phyloP scores from a whole-genome alignment of 2,113 vertebrate genomes.

The Tragulus kanchil region DNA sequence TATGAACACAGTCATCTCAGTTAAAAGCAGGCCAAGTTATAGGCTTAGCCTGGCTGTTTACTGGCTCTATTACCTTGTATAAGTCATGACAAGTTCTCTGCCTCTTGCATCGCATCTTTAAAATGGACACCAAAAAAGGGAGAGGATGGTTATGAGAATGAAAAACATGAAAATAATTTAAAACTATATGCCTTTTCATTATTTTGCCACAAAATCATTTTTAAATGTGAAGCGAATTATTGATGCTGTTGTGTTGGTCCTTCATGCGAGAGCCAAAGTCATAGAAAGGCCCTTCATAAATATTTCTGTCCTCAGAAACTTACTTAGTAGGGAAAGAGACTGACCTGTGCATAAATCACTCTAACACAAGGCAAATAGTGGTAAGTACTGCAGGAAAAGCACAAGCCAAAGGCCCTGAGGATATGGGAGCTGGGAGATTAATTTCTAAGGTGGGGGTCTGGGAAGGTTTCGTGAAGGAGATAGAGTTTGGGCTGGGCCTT shows the following conservation, averaged over 20 bases:
- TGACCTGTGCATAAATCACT: conserved; percentile 78
- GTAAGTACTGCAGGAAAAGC: conserved; percentile 60
- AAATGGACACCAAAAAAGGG: conserved; percentile 22
- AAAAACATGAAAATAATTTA: background rate
- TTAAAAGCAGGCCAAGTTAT: background rate
- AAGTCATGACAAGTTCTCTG: background rate
- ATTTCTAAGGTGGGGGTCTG: conserved; percentile 66
- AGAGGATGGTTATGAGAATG: background rate
- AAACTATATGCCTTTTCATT: conserved; percentile 34
- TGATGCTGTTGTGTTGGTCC: conserved; percentile 53
- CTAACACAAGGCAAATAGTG: conserved; percentile 76
- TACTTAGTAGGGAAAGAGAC: conserved; percentile 62
- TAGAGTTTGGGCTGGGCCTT: conserved; percentile 63
- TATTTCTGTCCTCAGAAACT: conserved; percentile 75
- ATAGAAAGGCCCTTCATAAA: conserved; percentile 70
- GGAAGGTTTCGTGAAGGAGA: conserved; percentile 77
- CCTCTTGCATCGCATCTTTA: background rate
- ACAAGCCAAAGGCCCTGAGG: conserved; percentile 66
- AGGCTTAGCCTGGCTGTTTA: background rate
- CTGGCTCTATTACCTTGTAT: background rate
- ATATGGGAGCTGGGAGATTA: conserved; percentile 65
- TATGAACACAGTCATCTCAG: background rate
- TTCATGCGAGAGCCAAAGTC: conserved; percentile 73
- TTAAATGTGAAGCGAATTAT: conserved; percentile 32
- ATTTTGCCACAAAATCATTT: conserved; percentile 26